Base-by-base conservation (phyloP, 1,140 invertebrate genomes). In the Meloidogyne floridensis region DNA sequence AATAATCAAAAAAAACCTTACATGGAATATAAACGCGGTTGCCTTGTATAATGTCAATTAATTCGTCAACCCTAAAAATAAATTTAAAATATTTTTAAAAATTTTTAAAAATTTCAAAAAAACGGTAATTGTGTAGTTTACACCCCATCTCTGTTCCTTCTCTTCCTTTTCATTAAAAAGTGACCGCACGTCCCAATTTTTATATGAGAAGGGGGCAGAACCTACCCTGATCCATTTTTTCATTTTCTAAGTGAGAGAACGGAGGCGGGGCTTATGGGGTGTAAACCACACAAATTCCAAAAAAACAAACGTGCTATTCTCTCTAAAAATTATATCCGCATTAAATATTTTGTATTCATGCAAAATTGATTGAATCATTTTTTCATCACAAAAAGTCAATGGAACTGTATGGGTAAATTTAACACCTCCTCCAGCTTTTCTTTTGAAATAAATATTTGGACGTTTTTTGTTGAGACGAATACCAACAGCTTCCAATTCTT, bases 291-390 rank as follows among this genome's bases (percentile, higher is more conserved):
- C 32, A 32, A 32, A 32, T 32, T 32, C 32, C 32, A 32, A 32
- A 32, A 32, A 32, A 32, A 32, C 32, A 32, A 71, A 89, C 88
- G 93, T 94, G 88, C 94, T 95, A 91, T 99, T 97, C 91, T 99
- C 97, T 32, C 97, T 92, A 91, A 99, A 98, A 70, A 99, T 91
- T 77, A 94, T 95, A 92, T 98, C 97, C 42, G 96, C 96, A 92
- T 98, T 98, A 91, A 98, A 98, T 89, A 98, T 97, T 92, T 98
- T 99, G 91, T 98, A 99, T 91, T 98, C 97, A 89, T 99, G 96
- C 9, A 99, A 91, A 87, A 99, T 97, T 93, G 96, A 94, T 91
- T 98, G 96, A 72, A 99, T 95, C 92, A 99, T 92, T 92, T 98
- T 99, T 90, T 99, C 97, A 91, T 96, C 96, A 76, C 96, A 93